These are phyloP conservation scores for Salvelinus fontinalis DNA, from an alignment of 2,113 vertebrate species.

Conservation along the genomic window DNA sequence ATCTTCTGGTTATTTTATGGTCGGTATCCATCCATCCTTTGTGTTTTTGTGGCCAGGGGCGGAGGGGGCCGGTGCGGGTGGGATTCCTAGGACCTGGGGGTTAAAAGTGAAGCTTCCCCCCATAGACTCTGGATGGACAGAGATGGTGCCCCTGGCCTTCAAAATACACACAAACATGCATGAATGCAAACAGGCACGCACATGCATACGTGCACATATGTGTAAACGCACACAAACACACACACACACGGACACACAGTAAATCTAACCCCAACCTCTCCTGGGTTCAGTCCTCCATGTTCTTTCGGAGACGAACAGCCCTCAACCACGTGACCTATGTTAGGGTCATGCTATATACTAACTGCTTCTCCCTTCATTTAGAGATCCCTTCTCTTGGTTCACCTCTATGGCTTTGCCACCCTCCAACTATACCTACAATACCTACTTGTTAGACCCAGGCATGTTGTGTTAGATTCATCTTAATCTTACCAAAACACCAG, in stretches of 20 bases:
- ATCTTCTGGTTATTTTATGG: constrained; percentile 70
- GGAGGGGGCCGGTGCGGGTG: constrained; percentile 41
- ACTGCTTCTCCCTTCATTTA: constrained; percentile 26
- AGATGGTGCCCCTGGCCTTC: constrained; percentile 44
- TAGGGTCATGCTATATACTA: constrained; percentile 22
- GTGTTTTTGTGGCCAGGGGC: constrained; percentile 51
- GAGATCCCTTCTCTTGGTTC: constrained; percentile 24
- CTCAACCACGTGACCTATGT: constrained; percentile 57
- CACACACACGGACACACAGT: constrained; percentile 8
- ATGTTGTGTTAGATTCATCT: constrained; percentile 20
- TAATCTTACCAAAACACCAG: constrained; percentile 22
- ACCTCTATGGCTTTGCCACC: constrained; percentile 7
- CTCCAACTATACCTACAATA: constrained; percentile 11
- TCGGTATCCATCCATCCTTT: constrained; percentile 67
- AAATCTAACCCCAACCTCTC: constrained; percentile 42
- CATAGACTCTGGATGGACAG: constrained; percentile 17
- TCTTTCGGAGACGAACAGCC: constrained; percentile 22
- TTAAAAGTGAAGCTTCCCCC: constrained; percentile 37
- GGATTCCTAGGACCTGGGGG: constrained; percentile 64
- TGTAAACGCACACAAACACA: not conserved
- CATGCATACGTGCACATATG: not conserved
- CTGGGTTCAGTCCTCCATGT: constrained; percentile 26
- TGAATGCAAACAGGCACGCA: not conserved
- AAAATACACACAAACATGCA: constrained; percentile 1
- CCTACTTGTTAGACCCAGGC: not conserved